phyloP scores from a whole-genome alignment of 2,888 invertebrate genomes.

The Alviniconcha strummeri region DNA sequence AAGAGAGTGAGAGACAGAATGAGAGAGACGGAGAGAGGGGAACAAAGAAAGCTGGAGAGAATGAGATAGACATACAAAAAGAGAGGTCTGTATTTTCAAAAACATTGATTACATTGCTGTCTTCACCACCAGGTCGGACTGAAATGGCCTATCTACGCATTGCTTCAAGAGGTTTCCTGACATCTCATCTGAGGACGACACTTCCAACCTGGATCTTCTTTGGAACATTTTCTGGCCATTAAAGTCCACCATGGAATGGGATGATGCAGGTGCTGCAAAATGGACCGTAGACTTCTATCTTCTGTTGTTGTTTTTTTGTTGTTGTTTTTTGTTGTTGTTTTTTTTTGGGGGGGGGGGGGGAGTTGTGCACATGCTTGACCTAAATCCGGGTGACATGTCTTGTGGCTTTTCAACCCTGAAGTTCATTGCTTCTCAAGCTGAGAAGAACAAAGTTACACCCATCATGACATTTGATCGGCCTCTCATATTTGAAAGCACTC shows the following conservation, averaged over 20 bases:
- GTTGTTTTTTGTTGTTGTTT: no score
- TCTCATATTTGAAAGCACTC: slow-evolving; percentile 44
- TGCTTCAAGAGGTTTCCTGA: neutral
- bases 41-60: neutral
- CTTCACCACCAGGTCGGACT: neutral
- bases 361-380: slow-evolving; percentile 43
- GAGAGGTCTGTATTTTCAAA: no score
- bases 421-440: slow-evolving; percentile 32
- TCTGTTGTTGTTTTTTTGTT: no score
- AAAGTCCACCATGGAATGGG: slow-evolving; percentile 5
- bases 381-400: slow-evolving; percentile 42
- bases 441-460: slow-evolving; percentile 28
- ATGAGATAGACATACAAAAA: no score
- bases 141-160: neutral
- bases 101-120: neutral
- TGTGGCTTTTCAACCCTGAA: slow-evolving; percentile 43
- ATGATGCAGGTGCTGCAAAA: neutral
- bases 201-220: neutral
- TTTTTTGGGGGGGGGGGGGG: no score
- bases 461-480: slow-evolving; percentile 44
- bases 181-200: slow-evolving; percentile 4
- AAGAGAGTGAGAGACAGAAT: no score
- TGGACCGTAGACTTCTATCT: slow-evolving; percentile 16
- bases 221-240: slow-evolving; percentile 25
- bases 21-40: no score